Conservation (phyloP, 2,113 vertebrate genomes). For the Nibea coibor region DNA sequence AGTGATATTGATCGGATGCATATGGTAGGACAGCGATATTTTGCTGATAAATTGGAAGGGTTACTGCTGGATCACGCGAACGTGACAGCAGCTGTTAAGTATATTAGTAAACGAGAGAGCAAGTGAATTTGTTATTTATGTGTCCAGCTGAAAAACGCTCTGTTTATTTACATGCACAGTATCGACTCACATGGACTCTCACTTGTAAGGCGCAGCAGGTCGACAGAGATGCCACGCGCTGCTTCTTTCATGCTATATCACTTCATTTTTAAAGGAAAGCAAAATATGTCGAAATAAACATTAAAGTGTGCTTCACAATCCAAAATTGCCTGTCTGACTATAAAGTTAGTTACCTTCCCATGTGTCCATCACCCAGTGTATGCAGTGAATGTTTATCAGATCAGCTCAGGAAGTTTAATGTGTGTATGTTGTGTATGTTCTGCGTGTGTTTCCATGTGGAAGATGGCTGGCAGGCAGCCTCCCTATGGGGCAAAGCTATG, state of each 20-base stretch:
- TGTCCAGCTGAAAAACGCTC: conserved; percentile 9
- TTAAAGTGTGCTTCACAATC: background rate
- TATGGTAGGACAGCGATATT: background rate
- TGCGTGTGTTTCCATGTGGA: conserved; percentile 75
- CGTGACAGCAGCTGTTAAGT: conserved; percentile 36
- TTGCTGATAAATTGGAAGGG: conserved; percentile 30
- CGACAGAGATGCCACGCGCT: background rate
- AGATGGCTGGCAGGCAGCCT: conserved; percentile 77
- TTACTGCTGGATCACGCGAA: conserved; percentile 49
- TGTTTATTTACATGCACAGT: conserved; percentile 35
- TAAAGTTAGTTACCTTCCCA: conserved; percentile 7
- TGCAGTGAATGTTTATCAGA: conserved; percentile 36
- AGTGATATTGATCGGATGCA: conserved; percentile 59
- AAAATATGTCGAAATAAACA: conserved; percentile 1
- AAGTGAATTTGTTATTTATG: conserved; percentile 49
- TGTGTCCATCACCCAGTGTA: conserved; percentile 28
- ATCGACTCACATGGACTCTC: conserved; percentile 3
- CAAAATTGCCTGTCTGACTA: background rate
- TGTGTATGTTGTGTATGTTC: conserved; percentile 56
- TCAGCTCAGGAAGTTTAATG: conserved; percentile 1
- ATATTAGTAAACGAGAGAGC: conserved; percentile 50
- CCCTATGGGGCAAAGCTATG: conserved; percentile 77
- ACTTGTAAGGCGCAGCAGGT: background rate
- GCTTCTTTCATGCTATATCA: background rate
- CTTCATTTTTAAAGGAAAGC: conserved; percentile 6